phyloP scores from a whole-genome alignment of 2,888 invertebrate genomes.

The Aspidapion aeneum region DNA sequence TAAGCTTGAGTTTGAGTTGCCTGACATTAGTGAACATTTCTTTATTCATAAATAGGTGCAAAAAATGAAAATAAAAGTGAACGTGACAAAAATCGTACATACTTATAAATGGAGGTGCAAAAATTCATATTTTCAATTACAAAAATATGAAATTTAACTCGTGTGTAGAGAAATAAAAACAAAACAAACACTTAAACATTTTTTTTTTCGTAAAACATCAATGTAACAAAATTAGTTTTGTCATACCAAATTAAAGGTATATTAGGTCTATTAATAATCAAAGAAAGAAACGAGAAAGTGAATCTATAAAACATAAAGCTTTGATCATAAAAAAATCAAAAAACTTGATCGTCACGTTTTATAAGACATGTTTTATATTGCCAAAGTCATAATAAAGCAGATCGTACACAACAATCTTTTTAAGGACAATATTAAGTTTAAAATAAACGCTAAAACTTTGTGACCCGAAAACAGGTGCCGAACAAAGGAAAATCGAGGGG shows the following conservation, averaged over 20 bases:
- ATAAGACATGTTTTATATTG: neutral
- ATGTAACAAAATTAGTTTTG: too few relatives aligned
- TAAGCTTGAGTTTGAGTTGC: too few relatives aligned
- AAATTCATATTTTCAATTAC: constrained; percentile 22
- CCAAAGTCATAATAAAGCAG: neutral
- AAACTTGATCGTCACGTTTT: neutral
- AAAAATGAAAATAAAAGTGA: neutral
- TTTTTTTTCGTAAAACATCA: neutral
- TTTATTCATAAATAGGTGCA: neutral
- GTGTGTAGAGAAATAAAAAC: neutral
- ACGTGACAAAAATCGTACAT: neutral
- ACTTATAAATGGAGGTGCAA: constrained; percentile 11
- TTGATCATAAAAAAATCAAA: neutral
- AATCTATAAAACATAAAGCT: neutral
- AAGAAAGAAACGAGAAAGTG: neutral
- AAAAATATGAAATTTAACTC: constrained; percentile 23
- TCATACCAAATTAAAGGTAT: too few relatives aligned
- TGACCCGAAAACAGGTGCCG: too few relatives aligned
- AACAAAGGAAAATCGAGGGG: too few relatives aligned
- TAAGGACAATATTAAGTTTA: too few relatives aligned
- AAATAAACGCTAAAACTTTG: too few relatives aligned
- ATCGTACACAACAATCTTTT: neutral
- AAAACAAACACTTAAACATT: constrained; percentile 3
- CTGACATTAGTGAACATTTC: too few relatives aligned
- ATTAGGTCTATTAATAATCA: too few relatives aligned